Evolutionary conservation across 2,888 invertebrate species (phyloP), one percentile per base, ranked within the genome.

Genomic region (Sarcophaga caerulescens): DNA sequence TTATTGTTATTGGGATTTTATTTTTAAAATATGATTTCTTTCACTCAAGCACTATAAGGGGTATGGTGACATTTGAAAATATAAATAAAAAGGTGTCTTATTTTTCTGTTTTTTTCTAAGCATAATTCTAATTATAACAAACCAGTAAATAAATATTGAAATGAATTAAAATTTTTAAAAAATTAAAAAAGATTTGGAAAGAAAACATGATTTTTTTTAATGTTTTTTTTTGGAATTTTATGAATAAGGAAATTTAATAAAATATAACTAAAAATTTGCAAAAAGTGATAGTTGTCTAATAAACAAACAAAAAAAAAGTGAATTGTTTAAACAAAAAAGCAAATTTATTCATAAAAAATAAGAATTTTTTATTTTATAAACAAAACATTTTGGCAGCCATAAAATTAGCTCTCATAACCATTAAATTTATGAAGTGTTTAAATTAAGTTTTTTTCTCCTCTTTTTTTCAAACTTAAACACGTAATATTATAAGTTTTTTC

Each of bases 341-440:
- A 59, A 25, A 59, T 59, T 44, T 77, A 10, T 35, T 1, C 1
- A 35, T 17, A 63, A 17, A 63, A 75, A 19, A 44, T 45, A 35
- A 12, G 5, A 66, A 66, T 65, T 66, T 66, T 66, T 45, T n/a
- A 47, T 63, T 23, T 23, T 23, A 47, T 14, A 68, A 47, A 47
- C 12, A 73, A 44, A 60, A 60, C 6, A n/a, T n/a, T 57, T 4
- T 35, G n/a, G 1, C 17, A 23, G 25, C 14, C 3, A 80, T 73
- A 19, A 80, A 80, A 80, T 80, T 80, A 73, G 65, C 11, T 14
- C 66, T 66, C 14, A 73, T 60, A 68, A 59, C 4, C 5, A 45
- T 63, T 60, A 63, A 63, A 47, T 57, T 69, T 70, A 82, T 71
- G 45, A 82, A 66, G 71, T 82, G 66, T 77, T 77, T 73, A 60